A percentile compares a stretch with the other conserved stretches of the same genome.
These are phyloP conservation scores for Lamellibrachia satsuma DNA, from an alignment of 2,888 invertebrate genomes.

Conservation along the genomic window DNA sequence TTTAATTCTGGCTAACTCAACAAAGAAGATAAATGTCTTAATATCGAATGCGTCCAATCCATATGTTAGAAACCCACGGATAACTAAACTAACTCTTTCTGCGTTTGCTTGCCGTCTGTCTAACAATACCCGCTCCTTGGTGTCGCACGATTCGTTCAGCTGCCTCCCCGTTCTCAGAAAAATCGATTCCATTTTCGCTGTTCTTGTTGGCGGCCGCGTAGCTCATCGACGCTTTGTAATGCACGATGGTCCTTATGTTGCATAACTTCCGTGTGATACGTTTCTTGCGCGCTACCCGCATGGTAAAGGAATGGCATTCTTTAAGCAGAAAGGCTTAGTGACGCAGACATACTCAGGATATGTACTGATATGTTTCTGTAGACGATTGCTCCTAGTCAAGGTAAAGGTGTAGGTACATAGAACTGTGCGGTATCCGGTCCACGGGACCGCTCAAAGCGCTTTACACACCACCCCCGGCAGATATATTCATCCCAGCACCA, in stretches of 20 bases:
- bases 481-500: too few species aligned
- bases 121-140: neutral
- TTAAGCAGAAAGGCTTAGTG: too few species aligned
- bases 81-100: neutral
- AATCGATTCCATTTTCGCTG: neutral
- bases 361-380: too few species aligned
- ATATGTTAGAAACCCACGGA: neutral
- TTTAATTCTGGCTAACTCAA: neutral
- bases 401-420: too few species aligned
- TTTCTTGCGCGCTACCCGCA: neutral
- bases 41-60: neutral
- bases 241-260: neutral
- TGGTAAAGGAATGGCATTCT: neutral
- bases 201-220: neutral
- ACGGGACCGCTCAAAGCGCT: too few species aligned
- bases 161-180: neutral
- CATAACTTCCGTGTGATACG: neutral
- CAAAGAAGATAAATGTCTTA: neutral
- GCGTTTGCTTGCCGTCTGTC: neutral
- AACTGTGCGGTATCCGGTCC: too few species aligned
- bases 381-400: too few species aligned
- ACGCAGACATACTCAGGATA: too few species aligned
- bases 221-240: neutral
- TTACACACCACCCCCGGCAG: too few species aligned
- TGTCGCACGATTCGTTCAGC: neutral